Evolutionary conservation across 2,797 vertebrate species (phyloP).

Genomic region (Nannoperca obscura): DNA sequence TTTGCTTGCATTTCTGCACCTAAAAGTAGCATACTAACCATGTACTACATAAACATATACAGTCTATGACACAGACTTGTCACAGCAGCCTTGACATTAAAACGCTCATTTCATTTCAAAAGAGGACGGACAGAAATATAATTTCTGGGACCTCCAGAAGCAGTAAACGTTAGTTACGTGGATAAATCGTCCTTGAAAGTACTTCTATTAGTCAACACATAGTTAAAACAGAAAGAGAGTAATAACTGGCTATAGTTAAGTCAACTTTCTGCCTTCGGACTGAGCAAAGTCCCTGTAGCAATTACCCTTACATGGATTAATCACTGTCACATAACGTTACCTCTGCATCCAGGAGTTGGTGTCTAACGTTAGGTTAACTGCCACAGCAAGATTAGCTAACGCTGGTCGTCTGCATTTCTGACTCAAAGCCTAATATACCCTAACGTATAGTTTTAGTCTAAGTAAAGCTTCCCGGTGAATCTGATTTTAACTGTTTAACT

Average conservation of each 20-base stretch:
- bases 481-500: constrained; percentile 1
- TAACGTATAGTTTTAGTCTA: neutral
- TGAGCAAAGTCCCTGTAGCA: neutral
- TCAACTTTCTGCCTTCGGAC: neutral
- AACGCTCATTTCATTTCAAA: neutral
- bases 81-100: neutral
- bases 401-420: neutral
- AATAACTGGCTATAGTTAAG: neutral
- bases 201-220: neutral
- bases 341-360: neutral
- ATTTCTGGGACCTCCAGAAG: neutral
- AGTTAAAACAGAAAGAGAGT: neutral
- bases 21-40: neutral
- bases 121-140: too few species aligned
- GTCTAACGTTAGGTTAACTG: neutral
- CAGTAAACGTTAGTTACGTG: neutral
- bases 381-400: constrained; percentile 33
- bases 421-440: too few species aligned
- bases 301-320: neutral
- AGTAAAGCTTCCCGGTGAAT: neutral
- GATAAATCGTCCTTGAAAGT: neutral
- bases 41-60: too few species aligned
- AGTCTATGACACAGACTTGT: neutral
- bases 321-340: neutral
- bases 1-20: constrained; percentile 12